Conservation (phyloP, 2,113 vertebrate species). For the Phylloscopus trochiloides region DNA sequence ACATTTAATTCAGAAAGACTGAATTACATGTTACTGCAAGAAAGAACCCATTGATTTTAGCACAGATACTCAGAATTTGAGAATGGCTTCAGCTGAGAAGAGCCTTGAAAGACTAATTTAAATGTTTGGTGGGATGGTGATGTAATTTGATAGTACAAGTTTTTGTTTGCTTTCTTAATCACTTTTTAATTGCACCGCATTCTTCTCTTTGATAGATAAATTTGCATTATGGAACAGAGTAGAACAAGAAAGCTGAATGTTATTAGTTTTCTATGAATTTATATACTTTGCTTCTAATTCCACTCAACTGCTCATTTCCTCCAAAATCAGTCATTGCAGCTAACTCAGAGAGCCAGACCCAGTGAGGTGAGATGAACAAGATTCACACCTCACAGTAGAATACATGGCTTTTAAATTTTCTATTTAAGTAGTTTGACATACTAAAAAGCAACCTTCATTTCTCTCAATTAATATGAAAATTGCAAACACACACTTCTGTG, state of each 20-base stretch:
- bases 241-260: conserved; percentile 17
- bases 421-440: background rate
- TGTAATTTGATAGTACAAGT: conserved; percentile 15
- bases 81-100: background rate
- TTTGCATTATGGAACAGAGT: conserved; percentile 17
- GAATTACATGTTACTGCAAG: background rate
- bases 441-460: background rate
- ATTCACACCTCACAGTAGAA: background rate
- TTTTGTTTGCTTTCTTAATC: conserved; percentile 62
- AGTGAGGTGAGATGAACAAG: background rate
- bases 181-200: conserved; percentile 63
- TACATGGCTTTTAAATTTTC: background rate
- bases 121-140: conserved; percentile 8
- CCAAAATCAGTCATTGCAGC: background rate
- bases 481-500: background rate
- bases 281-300: background rate
- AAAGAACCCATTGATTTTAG: background rate
- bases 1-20: background rate
- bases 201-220: conserved; percentile 42
- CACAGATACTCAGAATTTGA: background rate
- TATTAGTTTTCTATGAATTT: conserved; percentile 30
- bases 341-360: background rate
- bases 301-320: background rate
- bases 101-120: background rate
- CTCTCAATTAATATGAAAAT: background rate